Evolutionary conservation across 2,888 invertebrate genomes (phyloP), one percentile per base, ranked within the genome.

Genomic region (Yponomeuta cagnagella): DNA sequence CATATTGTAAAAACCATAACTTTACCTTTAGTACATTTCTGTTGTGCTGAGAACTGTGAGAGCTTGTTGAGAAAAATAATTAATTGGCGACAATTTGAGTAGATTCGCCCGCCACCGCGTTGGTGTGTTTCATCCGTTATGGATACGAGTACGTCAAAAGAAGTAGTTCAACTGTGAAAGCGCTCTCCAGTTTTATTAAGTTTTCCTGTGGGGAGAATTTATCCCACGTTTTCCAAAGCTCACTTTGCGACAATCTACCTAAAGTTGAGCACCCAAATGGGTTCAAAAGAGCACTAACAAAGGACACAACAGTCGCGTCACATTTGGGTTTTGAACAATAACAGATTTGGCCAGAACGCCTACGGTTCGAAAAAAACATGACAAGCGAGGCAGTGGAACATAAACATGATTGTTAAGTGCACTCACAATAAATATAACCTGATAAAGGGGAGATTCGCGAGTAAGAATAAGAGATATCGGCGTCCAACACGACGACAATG

Each of bases 331-430:
- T 79, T 82, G 83, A 82, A 81, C 79, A 78, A 76, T 77, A 83
- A 81, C 79, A 80, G 81, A 85, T 84, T 82, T 84, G 85, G 82
- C 80, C 79, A 80, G 82, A 83, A 88, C 91, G 88, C 90, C 90
- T 88, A 91, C 91, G 84, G 84, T 83, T 82, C 76, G 79, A 80
- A 85, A 37, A 58, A 67, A 85, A 86, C 84, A 83, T 84, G 85
- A 84, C 82, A 78, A 78, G 78, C 73, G 76, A 78, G 78, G 76
- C 80, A 77, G 76, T 77, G 73, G 77, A 79, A 81, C 84, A 88
- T 86, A 88, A 89, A 89, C 89, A 85, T 80, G 81, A 80, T 84
- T 82, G 85, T 86, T 81, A 84, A 86, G 85, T 83, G 82, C 84
- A 82, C 78, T 79, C 80, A 80, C 88, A 89, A 90, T 90, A 91